phyloP scores from a whole-genome alignment of 2,888 invertebrate genomes.

The Drosophila prolongata region DNA sequence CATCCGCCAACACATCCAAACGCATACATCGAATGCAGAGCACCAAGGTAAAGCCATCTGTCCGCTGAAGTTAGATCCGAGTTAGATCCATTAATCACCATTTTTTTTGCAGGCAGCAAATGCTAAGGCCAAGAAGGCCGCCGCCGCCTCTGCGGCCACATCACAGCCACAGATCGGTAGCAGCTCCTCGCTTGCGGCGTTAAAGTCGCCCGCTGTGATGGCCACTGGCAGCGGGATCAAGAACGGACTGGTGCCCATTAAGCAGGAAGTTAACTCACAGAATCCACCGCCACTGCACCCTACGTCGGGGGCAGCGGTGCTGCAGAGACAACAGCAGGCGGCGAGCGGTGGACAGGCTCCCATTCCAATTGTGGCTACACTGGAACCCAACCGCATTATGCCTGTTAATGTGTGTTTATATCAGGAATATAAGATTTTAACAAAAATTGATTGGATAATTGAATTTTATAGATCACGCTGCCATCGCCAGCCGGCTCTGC shows the following conservation, averaged over 20 bases:
- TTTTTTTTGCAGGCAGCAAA: slow-evolving; percentile 76
- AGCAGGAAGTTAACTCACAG: slow-evolving; percentile 76
- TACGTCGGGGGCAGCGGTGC: slow-evolving; percentile 64
- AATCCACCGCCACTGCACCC: slow-evolving; percentile 81
- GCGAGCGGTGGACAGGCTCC: slow-evolving; percentile 67
- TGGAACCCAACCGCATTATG: slow-evolving; percentile 86
- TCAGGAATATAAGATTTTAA: neutral
- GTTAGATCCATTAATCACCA: neutral
- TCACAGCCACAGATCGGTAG: slow-evolving; percentile 65
- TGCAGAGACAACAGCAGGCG: slow-evolving; percentile 75
- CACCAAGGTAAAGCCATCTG: slow-evolving; percentile 72
- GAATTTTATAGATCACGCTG: slow-evolving; percentile 88
- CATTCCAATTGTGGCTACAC: slow-evolving; percentile 84
- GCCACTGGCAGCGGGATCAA: slow-evolving; percentile 54
- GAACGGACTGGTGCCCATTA: slow-evolving; percentile 68
- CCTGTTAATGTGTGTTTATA: slow-evolving; percentile 85
- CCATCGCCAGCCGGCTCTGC: slow-evolving; percentile 89
- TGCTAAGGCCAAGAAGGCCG: slow-evolving; percentile 84
- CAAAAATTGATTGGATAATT: neutral
- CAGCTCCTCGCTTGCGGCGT: slow-evolving; percentile 39
- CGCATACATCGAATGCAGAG: slow-evolving; percentile 66
- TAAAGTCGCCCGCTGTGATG: slow-evolving; percentile 47
- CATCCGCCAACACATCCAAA: slow-evolving; percentile 21
- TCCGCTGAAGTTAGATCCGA: too few relatives aligned
- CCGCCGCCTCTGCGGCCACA: slow-evolving; percentile 78